phyloP scores from a whole-genome alignment of 2,888 invertebrate species.

The Microctonus brassicae region DNA sequence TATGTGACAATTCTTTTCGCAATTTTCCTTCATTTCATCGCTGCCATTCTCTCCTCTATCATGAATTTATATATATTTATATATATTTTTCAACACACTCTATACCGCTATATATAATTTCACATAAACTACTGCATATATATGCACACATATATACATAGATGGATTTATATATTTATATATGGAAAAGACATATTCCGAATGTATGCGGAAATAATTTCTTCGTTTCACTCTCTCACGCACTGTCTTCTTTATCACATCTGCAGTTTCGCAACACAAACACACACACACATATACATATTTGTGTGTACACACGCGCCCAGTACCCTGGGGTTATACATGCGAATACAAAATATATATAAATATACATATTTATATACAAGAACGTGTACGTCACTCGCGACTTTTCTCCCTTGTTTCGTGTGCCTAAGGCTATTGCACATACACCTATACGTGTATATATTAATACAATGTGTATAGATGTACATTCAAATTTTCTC shows the following conservation, averaged over 20 bases:
- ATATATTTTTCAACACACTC: too few species aligned
- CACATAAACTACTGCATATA: neutral
- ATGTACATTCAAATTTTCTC: neutral
- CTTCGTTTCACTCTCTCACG: neutral
- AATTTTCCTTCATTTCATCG: neutral
- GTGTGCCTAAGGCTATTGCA: neutral
- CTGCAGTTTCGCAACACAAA: neutral
- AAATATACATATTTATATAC: too few species aligned
- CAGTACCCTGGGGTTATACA: constrained; percentile 6
- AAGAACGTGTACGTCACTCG: neutral
- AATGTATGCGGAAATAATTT: constrained; percentile 16
- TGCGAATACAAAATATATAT: constrained; percentile 23
- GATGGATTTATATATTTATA: neutral
- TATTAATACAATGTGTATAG: neutral
- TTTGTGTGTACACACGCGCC: neutral
- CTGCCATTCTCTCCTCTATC: neutral
- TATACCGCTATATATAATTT: too few species aligned
- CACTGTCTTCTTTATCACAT: neutral
- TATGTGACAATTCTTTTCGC: neutral
- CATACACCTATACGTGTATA: neutral
- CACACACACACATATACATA: neutral
- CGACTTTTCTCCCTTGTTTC: neutral
- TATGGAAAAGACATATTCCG: neutral
- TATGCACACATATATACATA: neutral
- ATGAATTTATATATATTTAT: neutral